Base-by-base conservation (phyloP, 1,140 invertebrate genomes). In the Drosophila bocqueti region DNA sequence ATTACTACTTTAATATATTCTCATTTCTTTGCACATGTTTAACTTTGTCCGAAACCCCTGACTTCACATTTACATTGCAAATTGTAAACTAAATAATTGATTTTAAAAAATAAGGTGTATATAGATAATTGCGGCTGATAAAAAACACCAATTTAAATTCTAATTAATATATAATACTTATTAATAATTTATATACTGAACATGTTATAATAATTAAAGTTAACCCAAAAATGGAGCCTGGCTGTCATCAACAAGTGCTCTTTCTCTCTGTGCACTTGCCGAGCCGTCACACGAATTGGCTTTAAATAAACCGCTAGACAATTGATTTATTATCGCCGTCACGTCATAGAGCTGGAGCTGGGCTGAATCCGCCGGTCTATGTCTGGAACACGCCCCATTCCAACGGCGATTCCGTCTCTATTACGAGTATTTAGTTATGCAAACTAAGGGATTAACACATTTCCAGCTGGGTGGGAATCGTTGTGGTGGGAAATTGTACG, bases 321-420 rank as follows among this genome's bases (percentile, higher is more conserved):
- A 90, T 89, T 90, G 84, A 89, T 89, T 90, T 79, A 84, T 81
- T 85, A 89, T 79, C 81, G 64, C 47, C 68, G 84, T 84, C 84
- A 87, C 73, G 80, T 79, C 76, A 76, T 58, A 26, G 49, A 29
- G 54, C 36, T 42, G 36, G 43, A 43, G 52, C 34, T 34, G 62
- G 49, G 54, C 71, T 64, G 54, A 78, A 78, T 58, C 54, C 34
- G 18, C 61, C 49, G 49, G 47, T 16, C 47, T 50, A 29, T 26
- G 54, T 50, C 77, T 68, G 67, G 13, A 45, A 38, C 54, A 49
- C 34, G 38, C 73, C 73, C 21, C 21, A 7, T 36, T 57, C 50
- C 62, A 57, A 26, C 60, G n/a, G 7, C n/a, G 52, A 29, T 38
- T 43, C 26, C 46, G 54, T 31, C 42, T 40, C 24, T 38, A 77